phyloP scores from a whole-genome alignment of 1,140 invertebrate species.

The Gryon sp. region DNA sequence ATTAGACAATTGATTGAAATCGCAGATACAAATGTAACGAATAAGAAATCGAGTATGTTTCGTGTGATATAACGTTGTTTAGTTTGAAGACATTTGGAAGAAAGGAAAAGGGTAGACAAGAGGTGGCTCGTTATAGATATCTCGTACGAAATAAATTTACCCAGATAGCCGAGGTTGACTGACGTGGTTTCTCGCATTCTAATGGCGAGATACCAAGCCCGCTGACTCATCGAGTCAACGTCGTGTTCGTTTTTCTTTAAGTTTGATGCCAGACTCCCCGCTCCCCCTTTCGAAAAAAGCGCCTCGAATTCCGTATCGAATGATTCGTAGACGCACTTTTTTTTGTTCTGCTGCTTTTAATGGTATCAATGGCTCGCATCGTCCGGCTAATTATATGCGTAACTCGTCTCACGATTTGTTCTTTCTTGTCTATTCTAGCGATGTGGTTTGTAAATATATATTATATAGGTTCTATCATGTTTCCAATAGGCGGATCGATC shows the following conservation, averaged over 20 bases:
- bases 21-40: too few relatives aligned
- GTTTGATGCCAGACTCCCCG: constrained; percentile 28
- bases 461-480: constrained; percentile 3
- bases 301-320: constrained; percentile 36
- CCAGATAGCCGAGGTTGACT: constrained; percentile 37
- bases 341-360: constrained; percentile 27
- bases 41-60: too few relatives aligned
- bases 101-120: neutral
- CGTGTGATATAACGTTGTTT: too few relatives aligned
- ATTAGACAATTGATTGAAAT: too few relatives aligned
- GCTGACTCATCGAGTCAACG: constrained; percentile 37
- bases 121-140: constrained; percentile 43
- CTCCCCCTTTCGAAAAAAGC: constrained; percentile 42
- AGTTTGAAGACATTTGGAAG: neutral
- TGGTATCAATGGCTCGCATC: constrained; percentile 49
- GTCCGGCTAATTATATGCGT: constrained; percentile 22
- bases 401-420: too few relatives aligned
- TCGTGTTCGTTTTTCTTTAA: constrained; percentile 37
- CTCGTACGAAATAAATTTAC: constrained; percentile 35
- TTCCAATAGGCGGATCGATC: constrained; percentile 39
- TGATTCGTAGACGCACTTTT: constrained; percentile 34
- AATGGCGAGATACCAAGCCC: constrained; percentile 54
- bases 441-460: too few relatives aligned
- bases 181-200: constrained; percentile 45
- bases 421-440: constrained; percentile 19